Base-by-base conservation (phyloP, 2,888 invertebrate genomes). In the Anaspis maculata region DNA sequence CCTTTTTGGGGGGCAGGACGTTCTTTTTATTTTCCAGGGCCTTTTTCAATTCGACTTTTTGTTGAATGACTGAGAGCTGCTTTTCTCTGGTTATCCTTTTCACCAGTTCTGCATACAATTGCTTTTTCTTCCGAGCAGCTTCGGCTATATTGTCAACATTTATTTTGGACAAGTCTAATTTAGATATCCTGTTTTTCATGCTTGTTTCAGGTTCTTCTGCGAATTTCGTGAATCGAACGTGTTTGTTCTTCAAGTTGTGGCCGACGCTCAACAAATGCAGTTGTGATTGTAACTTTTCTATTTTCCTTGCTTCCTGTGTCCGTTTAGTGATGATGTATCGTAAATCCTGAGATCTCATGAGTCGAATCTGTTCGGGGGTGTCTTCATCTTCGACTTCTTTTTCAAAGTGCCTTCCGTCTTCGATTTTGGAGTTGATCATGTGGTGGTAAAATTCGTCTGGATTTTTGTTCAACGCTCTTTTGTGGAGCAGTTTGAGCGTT, bases 391-490 rank as follows among this genome's bases (percentile, higher is more conserved):
- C 72, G 39, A 83, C 79, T 41, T 72, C 71, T 21, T 79, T 66
- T 51, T 86, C 80, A 57, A 79, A 79, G 51, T 82, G 81, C 34
- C 58, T 43, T 1, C 72, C 73, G 45, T 69, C 69, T 41, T 72
- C 63, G 0, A 84, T 66, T 62, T 80, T 79, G 0, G 92, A 86
- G 61, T 89, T 91, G 35, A 92, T 78, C 96, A 97, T 97, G 59
- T 95, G 94, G 68, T 89, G 91, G 63, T 96, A 89, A 68, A 96
- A 98, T 64, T 98, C 98, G 79, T 98, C 96, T 1, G 95, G 94
- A 70, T 98, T 98, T 61, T 83, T 88, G 58, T 94, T 85, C 13
- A 90, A 67, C 0, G 92, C 95, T 37, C 87, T 76, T 60, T 83
- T 83, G 35, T 82, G 78, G 32, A 98, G 65, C 15, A 84, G 62